Conservation (phyloP, 2,113 vertebrate species). For the Osmerus eperlanus region DNA sequence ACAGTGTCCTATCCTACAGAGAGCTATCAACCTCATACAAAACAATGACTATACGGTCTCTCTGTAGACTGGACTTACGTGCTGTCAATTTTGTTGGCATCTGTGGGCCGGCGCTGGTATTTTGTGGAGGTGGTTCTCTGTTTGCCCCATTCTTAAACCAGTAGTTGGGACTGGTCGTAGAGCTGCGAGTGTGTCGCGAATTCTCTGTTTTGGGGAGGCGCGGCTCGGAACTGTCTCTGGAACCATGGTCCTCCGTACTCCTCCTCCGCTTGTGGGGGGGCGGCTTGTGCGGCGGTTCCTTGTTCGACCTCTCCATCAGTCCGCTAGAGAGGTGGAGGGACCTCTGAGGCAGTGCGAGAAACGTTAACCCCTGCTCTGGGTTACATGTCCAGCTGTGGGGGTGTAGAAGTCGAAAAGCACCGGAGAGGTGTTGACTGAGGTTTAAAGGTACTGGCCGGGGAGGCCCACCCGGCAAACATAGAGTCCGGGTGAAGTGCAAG, state of each 20-base stretch:
- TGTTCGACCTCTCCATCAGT: constrained; percentile 71
- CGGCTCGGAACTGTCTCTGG: background rate
- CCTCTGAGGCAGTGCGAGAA: constrained; percentile 46
- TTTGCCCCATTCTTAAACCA: constrained; percentile 33
- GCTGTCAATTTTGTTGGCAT: too few relatives aligned
- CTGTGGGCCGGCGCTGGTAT: constrained; percentile 77
- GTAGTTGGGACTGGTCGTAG: constrained; percentile 8
- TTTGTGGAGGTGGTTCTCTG: constrained; percentile 39
- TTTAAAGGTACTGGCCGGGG: constrained; percentile 56
- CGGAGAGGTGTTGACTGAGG: constrained; percentile 50
- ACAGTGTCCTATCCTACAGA: too few relatives aligned
- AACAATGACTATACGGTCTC: background rate
- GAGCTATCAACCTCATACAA: background rate
- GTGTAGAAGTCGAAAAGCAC: constrained; percentile 42
- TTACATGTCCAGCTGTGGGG: constrained; percentile 44
- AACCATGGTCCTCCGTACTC: background rate
- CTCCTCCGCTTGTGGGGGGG: constrained; percentile 69
- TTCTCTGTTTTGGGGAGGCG: background rate
- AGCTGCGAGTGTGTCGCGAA: background rate
- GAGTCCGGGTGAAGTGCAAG: constrained; percentile 56
- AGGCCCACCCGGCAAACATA: constrained; percentile 69
- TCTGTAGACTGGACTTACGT: too few relatives aligned
- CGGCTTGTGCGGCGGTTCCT: constrained; percentile 75
- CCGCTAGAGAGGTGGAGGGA: constrained; percentile 66
- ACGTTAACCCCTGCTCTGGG: constrained; percentile 49